phyloP scores from a whole-genome alignment of 2,113 vertebrate genomes.

The Ascaphus truei region DNA sequence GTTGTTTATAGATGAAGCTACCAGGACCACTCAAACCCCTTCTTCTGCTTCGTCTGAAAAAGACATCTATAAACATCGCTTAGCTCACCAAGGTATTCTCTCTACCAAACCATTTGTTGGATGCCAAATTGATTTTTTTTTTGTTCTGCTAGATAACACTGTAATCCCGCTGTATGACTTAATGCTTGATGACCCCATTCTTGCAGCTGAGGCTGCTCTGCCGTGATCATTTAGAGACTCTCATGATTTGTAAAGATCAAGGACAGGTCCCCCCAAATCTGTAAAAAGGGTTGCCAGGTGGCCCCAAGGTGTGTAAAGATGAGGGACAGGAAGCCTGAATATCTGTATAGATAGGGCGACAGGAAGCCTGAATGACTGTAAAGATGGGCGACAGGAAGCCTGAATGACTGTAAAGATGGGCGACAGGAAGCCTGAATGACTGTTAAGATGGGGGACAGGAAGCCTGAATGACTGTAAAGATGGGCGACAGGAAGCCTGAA shows the following conservation, averaged over 20 bases:
- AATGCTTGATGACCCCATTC: background rate
- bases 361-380: no score
- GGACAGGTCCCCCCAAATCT: no score
- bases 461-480: no score
- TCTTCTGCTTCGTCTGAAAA: background rate
- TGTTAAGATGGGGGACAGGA: no score
- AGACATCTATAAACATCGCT: background rate
- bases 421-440: no score
- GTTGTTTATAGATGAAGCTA: constrained; percentile 1
- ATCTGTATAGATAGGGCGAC: background rate
- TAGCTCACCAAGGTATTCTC: background rate
- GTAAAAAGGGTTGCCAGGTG: no score
- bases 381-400: no score
- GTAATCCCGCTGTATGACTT: background rate
- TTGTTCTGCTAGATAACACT: background rate
- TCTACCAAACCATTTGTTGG: constrained; percentile 22
- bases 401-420: no score
- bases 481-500: no score
- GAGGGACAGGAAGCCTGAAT: no score
- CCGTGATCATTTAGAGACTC: background rate
- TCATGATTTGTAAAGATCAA: no score
- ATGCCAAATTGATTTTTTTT: constrained; percentile 27
- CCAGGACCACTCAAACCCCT: background rate
- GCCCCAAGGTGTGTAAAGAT: no score
- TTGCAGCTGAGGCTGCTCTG: background rate